A percentile compares a stretch with the other conserved stretches of the same genome.
phyloP scores from a whole-genome alignment of 2,113 vertebrate genomes.

The Gavia stellata region DNA sequence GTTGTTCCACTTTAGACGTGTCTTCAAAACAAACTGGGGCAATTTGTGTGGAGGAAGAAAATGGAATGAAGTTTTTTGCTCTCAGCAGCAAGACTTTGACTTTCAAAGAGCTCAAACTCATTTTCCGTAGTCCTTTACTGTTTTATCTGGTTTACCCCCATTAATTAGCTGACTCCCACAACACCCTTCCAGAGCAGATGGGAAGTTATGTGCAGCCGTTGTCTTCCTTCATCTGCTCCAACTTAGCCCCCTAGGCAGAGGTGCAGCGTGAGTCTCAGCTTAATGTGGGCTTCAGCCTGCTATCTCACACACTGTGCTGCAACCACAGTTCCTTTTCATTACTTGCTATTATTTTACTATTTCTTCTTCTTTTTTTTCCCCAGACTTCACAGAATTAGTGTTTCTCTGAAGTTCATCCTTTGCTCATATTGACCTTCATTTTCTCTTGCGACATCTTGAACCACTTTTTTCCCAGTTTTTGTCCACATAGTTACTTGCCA shows the following conservation, averaged over 20 bases:
- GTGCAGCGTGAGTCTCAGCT: background rate
- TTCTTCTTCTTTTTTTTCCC: background rate
- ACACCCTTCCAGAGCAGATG: background rate
- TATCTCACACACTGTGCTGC: background rate
- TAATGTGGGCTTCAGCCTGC: background rate
- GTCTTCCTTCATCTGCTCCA: background rate
- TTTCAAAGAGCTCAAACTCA: background rate
- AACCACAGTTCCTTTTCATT: background rate
- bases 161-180: background rate
- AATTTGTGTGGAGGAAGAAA: background rate
- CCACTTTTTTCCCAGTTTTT: background rate
- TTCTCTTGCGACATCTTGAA: background rate
- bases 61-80: background rate
- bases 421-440: background rate
- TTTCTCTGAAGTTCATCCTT: background rate
- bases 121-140: background rate
- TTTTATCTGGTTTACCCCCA: background rate
- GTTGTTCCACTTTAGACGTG: conserved; percentile 18
- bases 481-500: background rate
- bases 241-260: background rate
- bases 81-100: background rate
- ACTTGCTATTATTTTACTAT: no score
- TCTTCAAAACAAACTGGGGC: conserved; percentile 54
- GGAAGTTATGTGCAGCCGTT: background rate
- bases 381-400: background rate